Conservation (phyloP, 2,888 invertebrate species). For the Pelosia muscerda region DNA sequence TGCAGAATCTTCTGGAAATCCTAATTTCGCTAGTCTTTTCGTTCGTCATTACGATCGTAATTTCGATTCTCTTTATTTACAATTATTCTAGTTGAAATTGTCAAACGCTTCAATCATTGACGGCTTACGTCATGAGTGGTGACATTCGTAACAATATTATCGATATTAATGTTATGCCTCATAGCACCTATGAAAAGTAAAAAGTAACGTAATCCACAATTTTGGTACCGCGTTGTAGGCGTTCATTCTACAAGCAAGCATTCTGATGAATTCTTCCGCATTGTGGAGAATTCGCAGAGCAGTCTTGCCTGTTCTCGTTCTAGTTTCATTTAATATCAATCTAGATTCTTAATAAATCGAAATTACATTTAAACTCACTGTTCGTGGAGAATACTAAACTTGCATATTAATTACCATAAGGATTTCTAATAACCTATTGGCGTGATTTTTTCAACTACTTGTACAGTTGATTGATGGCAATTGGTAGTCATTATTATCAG, state of each 20-base stretch:
- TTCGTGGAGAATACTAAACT: neutral
- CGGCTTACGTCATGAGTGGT: too few species aligned
- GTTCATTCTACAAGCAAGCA: conserved; percentile 50
- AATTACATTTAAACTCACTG: neutral
- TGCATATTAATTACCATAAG: neutral
- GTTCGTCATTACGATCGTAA: too few species aligned
- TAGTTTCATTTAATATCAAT: conserved; percentile 35
- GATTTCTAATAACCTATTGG: too few species aligned
- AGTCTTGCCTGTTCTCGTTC: conserved; percentile 40
- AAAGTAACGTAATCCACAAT: conserved; percentile 11
- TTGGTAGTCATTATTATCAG: too few species aligned
- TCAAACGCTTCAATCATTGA: too few species aligned
- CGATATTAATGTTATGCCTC: neutral
- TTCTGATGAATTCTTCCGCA: conserved; percentile 62
- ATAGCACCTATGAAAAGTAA: neutral
- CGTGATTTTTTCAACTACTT: too few species aligned
- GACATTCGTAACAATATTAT: too few species aligned
- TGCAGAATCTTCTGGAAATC: too few species aligned
- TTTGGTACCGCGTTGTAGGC: conserved; percentile 42
- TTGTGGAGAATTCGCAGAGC: conserved; percentile 55
- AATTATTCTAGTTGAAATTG: too few species aligned
- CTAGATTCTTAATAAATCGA: conserved; percentile 11
- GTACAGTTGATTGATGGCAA: too few species aligned
- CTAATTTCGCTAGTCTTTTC: too few species aligned
- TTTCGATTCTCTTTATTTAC: too few species aligned